A percentile compares a stretch with the other conserved stretches of the same genome.
Conservation (phyloP, 2,113 vertebrate species). For the Otis tarda region DNA sequence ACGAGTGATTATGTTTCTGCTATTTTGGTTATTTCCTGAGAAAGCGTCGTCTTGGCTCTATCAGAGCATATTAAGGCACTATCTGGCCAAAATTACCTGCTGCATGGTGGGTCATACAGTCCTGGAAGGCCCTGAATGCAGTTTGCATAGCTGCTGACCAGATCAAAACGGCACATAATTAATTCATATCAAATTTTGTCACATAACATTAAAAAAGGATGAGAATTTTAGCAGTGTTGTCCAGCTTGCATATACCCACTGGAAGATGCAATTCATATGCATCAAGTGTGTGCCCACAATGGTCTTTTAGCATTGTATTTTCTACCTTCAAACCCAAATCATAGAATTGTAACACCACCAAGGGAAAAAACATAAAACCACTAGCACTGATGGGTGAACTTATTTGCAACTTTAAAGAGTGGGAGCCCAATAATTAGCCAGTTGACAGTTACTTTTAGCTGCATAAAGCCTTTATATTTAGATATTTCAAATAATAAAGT, state of each 20-base stretch:
- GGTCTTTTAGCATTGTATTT: not conserved
- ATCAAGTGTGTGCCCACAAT: not conserved
- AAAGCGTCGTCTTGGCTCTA: not conserved
- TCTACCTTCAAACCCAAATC: not conserved
- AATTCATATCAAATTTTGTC: not conserved
- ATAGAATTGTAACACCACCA: accelerated
- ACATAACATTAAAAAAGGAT: not conserved
- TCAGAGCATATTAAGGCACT: not conserved
- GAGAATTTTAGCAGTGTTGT: not conserved
- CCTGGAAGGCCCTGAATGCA: not conserved
- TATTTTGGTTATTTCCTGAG: not conserved
- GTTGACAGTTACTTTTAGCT: not conserved
- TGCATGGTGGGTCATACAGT: not conserved
- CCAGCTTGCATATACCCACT: accelerated
- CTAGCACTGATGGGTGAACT: not conserved
- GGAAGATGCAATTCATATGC: not conserved
- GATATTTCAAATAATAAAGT: not conserved
- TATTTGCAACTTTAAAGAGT: not conserved
- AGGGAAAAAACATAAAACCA: not conserved
- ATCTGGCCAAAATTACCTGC: not conserved
- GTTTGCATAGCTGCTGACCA: not conserved
- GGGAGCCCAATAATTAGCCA: not conserved
- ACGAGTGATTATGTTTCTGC: not conserved
- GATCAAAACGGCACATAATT: not conserved
- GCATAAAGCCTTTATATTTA: not conserved